Evolutionary conservation across 2,113 vertebrate genomes (phyloP), one percentile per base, ranked within the genome.

Genomic region (Mesocricetus auratus): DNA sequence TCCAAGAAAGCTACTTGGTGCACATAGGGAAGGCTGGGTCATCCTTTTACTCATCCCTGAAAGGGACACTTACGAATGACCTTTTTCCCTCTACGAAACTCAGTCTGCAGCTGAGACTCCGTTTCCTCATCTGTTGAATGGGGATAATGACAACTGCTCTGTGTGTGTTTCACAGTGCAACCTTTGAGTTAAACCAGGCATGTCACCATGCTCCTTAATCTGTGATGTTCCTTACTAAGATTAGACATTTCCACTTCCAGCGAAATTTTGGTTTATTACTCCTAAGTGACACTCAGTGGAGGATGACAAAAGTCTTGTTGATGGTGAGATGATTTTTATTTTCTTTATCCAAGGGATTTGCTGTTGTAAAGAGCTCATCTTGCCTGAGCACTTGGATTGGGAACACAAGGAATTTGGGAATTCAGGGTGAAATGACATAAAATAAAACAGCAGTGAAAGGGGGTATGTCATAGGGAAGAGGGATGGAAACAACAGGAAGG

Each of bases 251-350:
- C 9, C 3, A 7, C 42, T 90, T 22, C 58, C 50, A 7, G 22
- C 12, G 42, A 50, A 78, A 71, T 42, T 47, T 88, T 83, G 74
- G 58, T 56, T 88, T 77, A 8, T 21, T 26, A 16, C 47, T 53
- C 0, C 19, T 62, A n/a, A 60, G 22, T 13, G 17, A 90, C 60
- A 21, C 12, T 15, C 75, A 56, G n/a, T 36, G 64, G 47, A 92
- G 33, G 85, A 78, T 15, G 31, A 47, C 91, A 56, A 31, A 53
- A 9, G 36, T 82, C 75, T 68, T 74, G 42, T 93, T 95, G 60
- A 29, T 58, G 83, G 69, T 15, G 58, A 94, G 90, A 82, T 74
- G 60, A 69, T 50, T 89, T 96, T 91, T 58, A 50, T 93, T 95
- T 93, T 95, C 58, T 89, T 95, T 69, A 77, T 82, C 53, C 8